A percentile compares a stretch with the other conserved stretches of the same genome.
Conservation (phyloP, 2,113 vertebrate genomes). For the Amblyornis subalaris region DNA sequence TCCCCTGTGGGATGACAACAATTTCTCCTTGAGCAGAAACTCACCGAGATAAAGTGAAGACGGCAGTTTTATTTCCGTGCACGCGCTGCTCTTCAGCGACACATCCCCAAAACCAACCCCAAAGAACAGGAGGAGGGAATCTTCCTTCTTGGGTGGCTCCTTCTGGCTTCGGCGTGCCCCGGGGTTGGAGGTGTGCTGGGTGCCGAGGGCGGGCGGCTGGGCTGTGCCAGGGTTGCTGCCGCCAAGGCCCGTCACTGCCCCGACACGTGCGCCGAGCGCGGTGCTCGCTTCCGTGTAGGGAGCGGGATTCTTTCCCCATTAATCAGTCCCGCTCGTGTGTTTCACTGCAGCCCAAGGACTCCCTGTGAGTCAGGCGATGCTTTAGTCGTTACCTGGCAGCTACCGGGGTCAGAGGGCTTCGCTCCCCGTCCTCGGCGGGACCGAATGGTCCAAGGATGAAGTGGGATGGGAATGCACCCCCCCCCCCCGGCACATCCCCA, state of each 20-base stretch:
- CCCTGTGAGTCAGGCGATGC: not conserved
- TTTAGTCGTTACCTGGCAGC: not conserved
- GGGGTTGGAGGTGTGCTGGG: not conserved
- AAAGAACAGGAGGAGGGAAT: not conserved
- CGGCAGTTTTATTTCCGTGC: not conserved
- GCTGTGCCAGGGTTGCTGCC: not conserved
- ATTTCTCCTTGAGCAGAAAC: not conserved
- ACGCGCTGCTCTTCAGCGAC: rapidly evolving
- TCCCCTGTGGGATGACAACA: not conserved
- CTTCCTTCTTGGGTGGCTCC: not conserved
- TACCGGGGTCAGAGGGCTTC: not conserved
- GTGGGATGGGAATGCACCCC: not conserved
- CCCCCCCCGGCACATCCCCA: not conserved
- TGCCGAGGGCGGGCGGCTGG: not conserved
- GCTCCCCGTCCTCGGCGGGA: not conserved
- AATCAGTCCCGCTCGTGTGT: not conserved
- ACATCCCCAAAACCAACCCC: not conserved
- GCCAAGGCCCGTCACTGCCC: not conserved
- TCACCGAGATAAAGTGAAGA: not conserved
- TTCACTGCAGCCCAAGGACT: not conserved
- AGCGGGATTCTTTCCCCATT: constrained; percentile 21
- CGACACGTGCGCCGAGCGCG: not conserved
- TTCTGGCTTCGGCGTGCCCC: not conserved
- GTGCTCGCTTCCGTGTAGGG: not conserved
- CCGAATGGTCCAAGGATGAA: not conserved